Conservation (phyloP, 2,113 vertebrate species). For the Semnornis frantzii region DNA sequence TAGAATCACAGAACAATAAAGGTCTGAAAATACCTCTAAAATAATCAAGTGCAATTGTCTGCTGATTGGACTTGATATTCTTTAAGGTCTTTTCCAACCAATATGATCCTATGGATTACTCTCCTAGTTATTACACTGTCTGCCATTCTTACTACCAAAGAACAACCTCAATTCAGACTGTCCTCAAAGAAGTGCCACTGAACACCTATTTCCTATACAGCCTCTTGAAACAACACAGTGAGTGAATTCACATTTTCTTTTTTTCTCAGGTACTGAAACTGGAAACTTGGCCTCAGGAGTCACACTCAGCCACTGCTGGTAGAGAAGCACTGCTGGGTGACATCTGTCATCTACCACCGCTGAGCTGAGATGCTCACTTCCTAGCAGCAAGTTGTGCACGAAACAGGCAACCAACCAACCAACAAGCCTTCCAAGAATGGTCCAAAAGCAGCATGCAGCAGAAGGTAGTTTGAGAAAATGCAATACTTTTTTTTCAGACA, state of each 20-base stretch:
- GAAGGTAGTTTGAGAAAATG: not conserved
- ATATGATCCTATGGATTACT: not conserved
- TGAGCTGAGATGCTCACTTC: constrained; percentile 9
- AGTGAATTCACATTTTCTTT: not conserved
- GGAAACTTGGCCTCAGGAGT: constrained; percentile 23
- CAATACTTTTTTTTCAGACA: not conserved
- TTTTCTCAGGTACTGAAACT: not conserved
- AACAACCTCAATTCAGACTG: not conserved
- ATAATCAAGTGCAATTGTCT: too few species aligned
- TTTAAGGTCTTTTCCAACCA: too few species aligned
- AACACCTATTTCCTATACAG: not conserved
- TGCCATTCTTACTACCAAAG: not conserved
- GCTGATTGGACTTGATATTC: too few species aligned
- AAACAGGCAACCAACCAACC: not conserved
- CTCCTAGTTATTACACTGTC: not conserved
- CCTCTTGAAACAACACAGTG: not conserved
- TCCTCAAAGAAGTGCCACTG: not conserved
- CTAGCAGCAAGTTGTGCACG: not conserved
- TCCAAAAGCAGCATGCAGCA: not conserved
- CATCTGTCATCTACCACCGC: constrained; percentile 29
- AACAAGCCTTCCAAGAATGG: not conserved
- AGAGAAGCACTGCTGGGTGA: constrained; percentile 47
- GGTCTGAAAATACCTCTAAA: too few species aligned
- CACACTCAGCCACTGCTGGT: not conserved
- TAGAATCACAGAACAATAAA: too few species aligned